A percentile compares a stretch with the other conserved stretches of the same genome.
Conservation (phyloP, 1,140 invertebrate species). For the Drosophila pseudoobscura region DNA sequence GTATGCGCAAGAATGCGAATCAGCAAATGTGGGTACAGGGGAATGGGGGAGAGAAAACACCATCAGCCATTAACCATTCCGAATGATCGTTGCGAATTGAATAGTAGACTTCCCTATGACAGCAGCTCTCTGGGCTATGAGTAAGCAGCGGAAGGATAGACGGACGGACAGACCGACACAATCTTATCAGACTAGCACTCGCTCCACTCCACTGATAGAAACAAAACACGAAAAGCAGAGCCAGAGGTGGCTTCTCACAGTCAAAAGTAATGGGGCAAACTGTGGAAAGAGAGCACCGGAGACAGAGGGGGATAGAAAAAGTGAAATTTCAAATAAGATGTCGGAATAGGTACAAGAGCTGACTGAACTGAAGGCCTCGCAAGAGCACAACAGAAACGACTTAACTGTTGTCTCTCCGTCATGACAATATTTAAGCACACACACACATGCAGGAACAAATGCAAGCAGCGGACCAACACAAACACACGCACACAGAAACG, state of each 20-base stretch:
- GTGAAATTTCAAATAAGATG: slow-evolving; percentile 65
- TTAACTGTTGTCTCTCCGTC: slow-evolving; percentile 36
- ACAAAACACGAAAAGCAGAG: slow-evolving; percentile 5
- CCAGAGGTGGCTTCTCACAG: too few species aligned
- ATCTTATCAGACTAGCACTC: slow-evolving; percentile 32
- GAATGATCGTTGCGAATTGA: too few species aligned
- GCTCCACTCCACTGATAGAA: slow-evolving; percentile 25
- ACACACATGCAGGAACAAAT: neutral
- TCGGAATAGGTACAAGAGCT: slow-evolving; percentile 9
- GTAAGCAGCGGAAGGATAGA: slow-evolving; percentile 16
- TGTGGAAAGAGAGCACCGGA: neutral
- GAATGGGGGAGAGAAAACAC: slow-evolving; percentile 2
- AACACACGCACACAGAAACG: slow-evolving; percentile 24
- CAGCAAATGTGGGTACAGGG: slow-evolving; percentile 16
- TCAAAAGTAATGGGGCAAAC: too few species aligned
- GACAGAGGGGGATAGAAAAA: slow-evolving; percentile 41
- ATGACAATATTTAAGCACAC: slow-evolving; percentile 43
- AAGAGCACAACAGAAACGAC: slow-evolving; percentile 32
- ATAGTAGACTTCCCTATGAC: too few species aligned
- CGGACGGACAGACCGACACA: neutral
- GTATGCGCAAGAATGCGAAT: slow-evolving; percentile 49
- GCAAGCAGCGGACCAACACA: too few species aligned
- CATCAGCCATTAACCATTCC: slow-evolving; percentile 10
- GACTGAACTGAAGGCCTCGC: neutral
- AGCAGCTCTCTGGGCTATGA: slow-evolving; percentile 16